A percentile compares a stretch with the other conserved stretches of the same genome.
Evolutionary conservation across 2,888 invertebrate genomes (phyloP).

Genomic region (Hedya salicella): DNA sequence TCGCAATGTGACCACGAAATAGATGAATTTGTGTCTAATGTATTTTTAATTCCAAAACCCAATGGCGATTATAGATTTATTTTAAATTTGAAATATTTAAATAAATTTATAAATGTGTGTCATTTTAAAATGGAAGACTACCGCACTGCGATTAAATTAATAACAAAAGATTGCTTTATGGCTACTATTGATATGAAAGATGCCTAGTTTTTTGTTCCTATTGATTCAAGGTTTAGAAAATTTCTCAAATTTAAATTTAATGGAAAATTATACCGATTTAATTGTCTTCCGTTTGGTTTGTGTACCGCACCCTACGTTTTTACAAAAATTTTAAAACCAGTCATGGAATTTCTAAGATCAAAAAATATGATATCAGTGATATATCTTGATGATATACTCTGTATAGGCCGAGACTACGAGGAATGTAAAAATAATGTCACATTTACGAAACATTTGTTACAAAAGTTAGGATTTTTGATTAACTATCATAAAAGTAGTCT

Average conservation of each 20-base stretch:
- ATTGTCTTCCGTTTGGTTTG: background rate
- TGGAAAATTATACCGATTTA: background rate
- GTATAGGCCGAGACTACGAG: no score
- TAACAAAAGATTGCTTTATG: background rate
- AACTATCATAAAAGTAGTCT: no score
- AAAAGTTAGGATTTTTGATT: no score
- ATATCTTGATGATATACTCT: background rate
- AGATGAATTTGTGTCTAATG: background rate
- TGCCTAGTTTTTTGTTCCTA: background rate
- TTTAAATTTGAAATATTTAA: background rate
- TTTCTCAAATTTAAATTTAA: background rate
- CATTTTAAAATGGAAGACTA: slow-evolving; percentile 6
- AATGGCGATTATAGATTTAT: background rate
- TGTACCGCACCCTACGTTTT: background rate
- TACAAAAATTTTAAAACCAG: slow-evolving; percentile 1
- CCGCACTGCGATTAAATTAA: background rate
- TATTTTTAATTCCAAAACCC: background rate
- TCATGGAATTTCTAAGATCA: background rate
- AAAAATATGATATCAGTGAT: background rate
- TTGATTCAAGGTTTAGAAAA: background rate
- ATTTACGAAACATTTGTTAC: no score
- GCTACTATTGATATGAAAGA: background rate
- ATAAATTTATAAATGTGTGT: background rate
- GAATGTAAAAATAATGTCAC: no score
- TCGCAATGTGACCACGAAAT: no score